A percentile compares a stretch with the other conserved stretches of the same genome.
These are phyloP conservation scores for Bovichtus variegatus DNA, from an alignment of 2,797 vertebrate genomes.

Conservation along the genomic window DNA sequence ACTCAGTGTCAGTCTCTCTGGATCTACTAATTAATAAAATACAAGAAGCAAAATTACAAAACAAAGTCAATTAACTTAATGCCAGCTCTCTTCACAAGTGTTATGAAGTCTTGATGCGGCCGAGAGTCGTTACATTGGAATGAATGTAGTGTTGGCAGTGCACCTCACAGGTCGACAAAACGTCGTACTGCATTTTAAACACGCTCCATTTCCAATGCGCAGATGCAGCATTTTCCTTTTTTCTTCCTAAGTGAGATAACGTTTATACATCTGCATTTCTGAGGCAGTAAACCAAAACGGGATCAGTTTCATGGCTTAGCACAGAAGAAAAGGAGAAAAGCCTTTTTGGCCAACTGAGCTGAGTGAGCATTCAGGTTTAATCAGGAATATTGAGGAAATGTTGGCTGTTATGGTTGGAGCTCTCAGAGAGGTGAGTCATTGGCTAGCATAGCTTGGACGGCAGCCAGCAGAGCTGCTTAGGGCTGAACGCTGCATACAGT, in stretches of 20 bases:
- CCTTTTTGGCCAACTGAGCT: slow-evolving; percentile 77
- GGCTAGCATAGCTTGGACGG: slow-evolving; percentile 64
- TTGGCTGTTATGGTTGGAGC: slow-evolving; percentile 75
- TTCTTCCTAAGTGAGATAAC: slow-evolving; percentile 9
- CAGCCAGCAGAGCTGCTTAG: slow-evolving; percentile 69
- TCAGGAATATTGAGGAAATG: slow-evolving; percentile 81
- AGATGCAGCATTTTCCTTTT: not conserved
- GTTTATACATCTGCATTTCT: slow-evolving; percentile 47
- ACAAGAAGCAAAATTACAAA: slow-evolving; percentile 54
- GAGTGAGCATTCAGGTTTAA: slow-evolving; percentile 79
- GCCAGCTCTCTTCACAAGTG: slow-evolving; percentile 51
- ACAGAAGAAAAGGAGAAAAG: slow-evolving; percentile 79
- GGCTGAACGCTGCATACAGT: slow-evolving; percentile 56
- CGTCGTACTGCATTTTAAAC: not conserved
- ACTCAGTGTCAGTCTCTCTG: slow-evolving; percentile 3
- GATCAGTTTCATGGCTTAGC: slow-evolving; percentile 68
- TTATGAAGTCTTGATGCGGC: slow-evolving; percentile 44
- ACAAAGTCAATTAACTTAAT: slow-evolving; percentile 48
- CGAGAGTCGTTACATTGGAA: slow-evolving; percentile 41
- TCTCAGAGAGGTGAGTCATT: slow-evolving; percentile 83
- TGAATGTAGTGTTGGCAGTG: slow-evolving; percentile 50
- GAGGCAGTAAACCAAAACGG: slow-evolving; percentile 49
- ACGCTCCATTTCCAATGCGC: slow-evolving; percentile 15
- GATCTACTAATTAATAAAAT: slow-evolving; percentile 40
- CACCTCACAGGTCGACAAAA: slow-evolving; percentile 19